Conservation (phyloP, 2,113 vertebrate genomes). For the Serinus canaria region DNA sequence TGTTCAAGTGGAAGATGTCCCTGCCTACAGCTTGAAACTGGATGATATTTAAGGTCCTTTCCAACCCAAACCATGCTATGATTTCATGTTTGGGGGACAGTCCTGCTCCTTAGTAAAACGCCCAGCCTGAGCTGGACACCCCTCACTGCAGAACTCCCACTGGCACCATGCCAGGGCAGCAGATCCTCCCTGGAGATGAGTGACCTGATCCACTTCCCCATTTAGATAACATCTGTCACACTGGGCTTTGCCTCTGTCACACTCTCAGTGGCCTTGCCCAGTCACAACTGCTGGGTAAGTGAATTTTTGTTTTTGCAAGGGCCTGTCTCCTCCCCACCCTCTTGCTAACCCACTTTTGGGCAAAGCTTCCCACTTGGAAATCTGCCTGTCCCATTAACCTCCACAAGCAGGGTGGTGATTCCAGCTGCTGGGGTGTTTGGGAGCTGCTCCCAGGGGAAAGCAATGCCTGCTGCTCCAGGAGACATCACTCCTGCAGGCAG, state of each 20-base stretch:
- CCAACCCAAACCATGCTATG: background rate
- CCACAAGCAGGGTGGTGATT: background rate
- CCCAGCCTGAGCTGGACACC: background rate
- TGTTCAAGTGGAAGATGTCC: background rate
- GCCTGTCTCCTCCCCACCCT: conserved; percentile 3
- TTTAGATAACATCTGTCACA: background rate
- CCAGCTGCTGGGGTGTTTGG: background rate
- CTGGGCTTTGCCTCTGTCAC: background rate
- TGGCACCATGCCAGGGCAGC: background rate
- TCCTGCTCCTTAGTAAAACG: background rate
- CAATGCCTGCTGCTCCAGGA: background rate
- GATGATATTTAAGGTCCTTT: background rate
- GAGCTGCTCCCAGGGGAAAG: background rate
- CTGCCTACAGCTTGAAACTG: background rate
- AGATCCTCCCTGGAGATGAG: background rate
- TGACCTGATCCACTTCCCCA: background rate
- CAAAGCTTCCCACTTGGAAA: conserved; percentile 46
- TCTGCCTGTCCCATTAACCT: conserved; percentile 9
- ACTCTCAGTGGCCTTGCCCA: background rate
- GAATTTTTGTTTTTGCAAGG: conserved; percentile 1
- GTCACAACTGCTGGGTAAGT: conserved; percentile 9
- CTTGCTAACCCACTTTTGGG: conserved; percentile 41
- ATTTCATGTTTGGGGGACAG: rapidly evolving
- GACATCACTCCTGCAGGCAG: background rate
- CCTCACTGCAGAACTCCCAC: background rate